These are phyloP conservation scores for Umimayanthus kanabou DNA, from an alignment of 92 coral and sea anemone genomes.

Conservation along the genomic window DNA sequence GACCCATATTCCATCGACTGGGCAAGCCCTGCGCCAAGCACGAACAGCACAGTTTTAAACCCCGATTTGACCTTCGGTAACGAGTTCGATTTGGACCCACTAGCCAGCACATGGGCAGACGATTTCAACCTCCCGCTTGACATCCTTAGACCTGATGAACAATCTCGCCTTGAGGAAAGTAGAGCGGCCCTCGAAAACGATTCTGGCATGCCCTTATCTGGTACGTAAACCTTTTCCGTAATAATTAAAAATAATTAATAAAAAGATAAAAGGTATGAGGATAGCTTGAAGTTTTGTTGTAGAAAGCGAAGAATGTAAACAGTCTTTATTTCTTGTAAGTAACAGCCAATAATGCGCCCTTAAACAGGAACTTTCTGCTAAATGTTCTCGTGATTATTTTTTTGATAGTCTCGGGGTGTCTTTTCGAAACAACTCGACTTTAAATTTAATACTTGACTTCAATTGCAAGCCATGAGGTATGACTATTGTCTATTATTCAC, in stretches of 20 bases:
- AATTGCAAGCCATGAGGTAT: background rate
- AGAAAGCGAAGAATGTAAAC: background rate
- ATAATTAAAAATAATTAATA: background rate
- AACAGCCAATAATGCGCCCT: background rate
- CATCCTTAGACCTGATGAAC: slow-evolving; percentile 51
- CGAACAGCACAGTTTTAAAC: slow-evolving; percentile 50
- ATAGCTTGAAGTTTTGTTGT: no score
- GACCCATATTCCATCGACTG: slow-evolving; percentile 79
- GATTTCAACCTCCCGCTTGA: slow-evolving; percentile 63
- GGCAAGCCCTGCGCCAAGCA: slow-evolving; percentile 32
- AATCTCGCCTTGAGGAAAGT: slow-evolving; percentile 20
- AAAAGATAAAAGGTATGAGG: background rate
- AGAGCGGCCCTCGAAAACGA: slow-evolving; percentile 48
- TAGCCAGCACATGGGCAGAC: slow-evolving; percentile 55
- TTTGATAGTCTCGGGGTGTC: background rate
- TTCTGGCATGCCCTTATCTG: slow-evolving; percentile 53
- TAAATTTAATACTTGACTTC: no score
- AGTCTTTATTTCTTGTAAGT: background rate
- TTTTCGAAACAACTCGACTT: background rate
- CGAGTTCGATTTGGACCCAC: slow-evolving; percentile 65
- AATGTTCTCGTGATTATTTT: background rate
- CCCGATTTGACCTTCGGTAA: slow-evolving; percentile 42
- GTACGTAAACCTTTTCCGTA: slow-evolving; percentile 39
- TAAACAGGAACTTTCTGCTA: background rate
- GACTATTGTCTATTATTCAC: no score